These are phyloP conservation scores for Crepidodera aurea DNA, from an alignment of 2,888 invertebrate species.

Conservation along the genomic window DNA sequence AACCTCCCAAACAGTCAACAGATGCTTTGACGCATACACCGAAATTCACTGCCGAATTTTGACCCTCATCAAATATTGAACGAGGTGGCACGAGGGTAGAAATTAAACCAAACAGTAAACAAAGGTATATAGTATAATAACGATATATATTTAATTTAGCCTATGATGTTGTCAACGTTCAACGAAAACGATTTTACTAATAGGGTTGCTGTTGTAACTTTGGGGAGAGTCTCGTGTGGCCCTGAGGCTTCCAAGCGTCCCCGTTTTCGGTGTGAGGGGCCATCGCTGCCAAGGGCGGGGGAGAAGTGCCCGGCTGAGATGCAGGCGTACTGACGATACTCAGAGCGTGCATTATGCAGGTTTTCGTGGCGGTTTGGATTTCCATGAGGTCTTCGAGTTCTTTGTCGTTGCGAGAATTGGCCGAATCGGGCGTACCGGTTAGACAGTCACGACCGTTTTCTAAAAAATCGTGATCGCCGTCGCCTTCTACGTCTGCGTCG, in stretches of 20 bases:
- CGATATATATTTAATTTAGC: conserved; percentile 42
- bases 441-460: conserved; percentile 63
- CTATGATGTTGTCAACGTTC: conserved; percentile 34
- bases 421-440: conserved; percentile 64
- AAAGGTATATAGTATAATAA: conserved; percentile 28
- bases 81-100: conserved; percentile 17
- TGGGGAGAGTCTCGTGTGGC: conserved; percentile 56
- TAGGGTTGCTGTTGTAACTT: conserved; percentile 57
- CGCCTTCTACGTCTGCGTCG: conserved; percentile 47
- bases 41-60: conserved; percentile 6
- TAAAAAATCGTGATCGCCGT: conserved; percentile 62
- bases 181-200: conserved; percentile 46
- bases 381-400: conserved; percentile 65
- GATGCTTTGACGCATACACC: too few species aligned
- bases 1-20: background rate
- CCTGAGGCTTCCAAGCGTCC: conserved; percentile 58
- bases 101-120: conserved; percentile 29
- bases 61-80: conserved; percentile 31
- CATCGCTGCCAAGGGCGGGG: conserved; percentile 57
- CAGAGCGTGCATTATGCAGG: conserved; percentile 66
- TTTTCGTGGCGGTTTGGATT: conserved; percentile 62
- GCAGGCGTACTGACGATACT: conserved; percentile 63
- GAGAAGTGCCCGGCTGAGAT: conserved; percentile 54
- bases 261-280: conserved; percentile 56
- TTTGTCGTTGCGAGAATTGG: conserved; percentile 65